These are phyloP conservation scores for Epistrophe eligans DNA, from an alignment of 2,888 invertebrate species.

Conservation along the genomic window DNA sequence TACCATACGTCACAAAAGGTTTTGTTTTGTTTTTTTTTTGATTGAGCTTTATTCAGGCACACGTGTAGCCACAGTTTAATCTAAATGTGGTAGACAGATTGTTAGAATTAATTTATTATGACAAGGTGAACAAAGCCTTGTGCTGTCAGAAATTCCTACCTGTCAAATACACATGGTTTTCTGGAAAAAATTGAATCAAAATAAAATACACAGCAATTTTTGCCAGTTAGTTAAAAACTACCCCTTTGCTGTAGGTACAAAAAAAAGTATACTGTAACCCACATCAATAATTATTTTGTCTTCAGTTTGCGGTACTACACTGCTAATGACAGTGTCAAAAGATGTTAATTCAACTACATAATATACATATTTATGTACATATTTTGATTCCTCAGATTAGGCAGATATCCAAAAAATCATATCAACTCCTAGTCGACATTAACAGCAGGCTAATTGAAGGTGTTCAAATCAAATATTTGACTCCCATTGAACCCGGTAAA, in stretches of 20 bases:
- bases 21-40: neutral
- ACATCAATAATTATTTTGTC: too few relatives aligned
- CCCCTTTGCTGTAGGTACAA: neutral
- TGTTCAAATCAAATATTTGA: neutral
- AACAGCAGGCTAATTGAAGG: neutral
- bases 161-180: slow-evolving; percentile 8
- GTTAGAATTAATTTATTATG: slow-evolving; percentile 9
- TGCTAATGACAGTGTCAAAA: neutral
- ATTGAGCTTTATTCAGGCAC: slow-evolving; percentile 6
- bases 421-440: neutral
- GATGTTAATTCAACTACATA: too few relatives aligned
- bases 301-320: neutral
- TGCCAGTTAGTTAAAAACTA: neutral
- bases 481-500: neutral
- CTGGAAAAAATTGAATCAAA: neutral
- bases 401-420: neutral
- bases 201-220: neutral
- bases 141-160: slow-evolving; percentile 4
- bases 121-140: slow-evolving; percentile 13
- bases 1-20: slow-evolving; percentile 13
- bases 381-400: neutral
- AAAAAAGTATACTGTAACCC: neutral
- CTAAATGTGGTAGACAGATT: slow-evolving; percentile 22
- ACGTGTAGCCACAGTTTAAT: slow-evolving; percentile 20
- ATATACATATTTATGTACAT: too few relatives aligned